Evolutionary conservation across 23 tunicate species (phyloP), one percentile per base, ranked within the genome.

Genomic region (Ciona savignyi): DNA sequence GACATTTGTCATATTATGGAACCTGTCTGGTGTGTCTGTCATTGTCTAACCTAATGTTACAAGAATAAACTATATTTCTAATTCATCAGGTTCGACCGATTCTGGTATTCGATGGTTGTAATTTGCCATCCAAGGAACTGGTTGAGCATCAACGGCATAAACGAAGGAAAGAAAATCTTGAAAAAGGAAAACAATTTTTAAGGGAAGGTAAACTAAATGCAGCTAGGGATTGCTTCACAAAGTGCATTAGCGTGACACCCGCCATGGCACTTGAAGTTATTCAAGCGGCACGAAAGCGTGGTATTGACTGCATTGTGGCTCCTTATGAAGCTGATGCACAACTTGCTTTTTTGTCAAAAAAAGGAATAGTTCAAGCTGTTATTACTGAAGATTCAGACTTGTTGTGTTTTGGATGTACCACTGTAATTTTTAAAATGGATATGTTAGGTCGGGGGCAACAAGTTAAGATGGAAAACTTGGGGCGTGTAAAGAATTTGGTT

Each of bases 321-420:
- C 99, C 99, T 9, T 95, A 95, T 67, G 99, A 95, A 76, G 99
- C 99, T 60, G 99, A 95, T 84, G 96, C 99, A 19, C 99, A 95
- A 73, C 73, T 95, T 28, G 99, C 99, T 23, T 88, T 32, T 73
- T 76, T 95, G 6, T 77, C 84, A 3, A 83, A 84, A 35, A 35
- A 71, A 25, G 70, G 70, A 9, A 63, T 71, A 23, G 96, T 51
- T 25, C 81, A 89, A 77, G 99, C 96, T n/a, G 72, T 88, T 35
- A 78, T 95, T 22, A 95, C 96, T 0, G 96, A 94, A 67, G 95
- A 86, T 68, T 82, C 95, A 23, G 97, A 91, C 71, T 66, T 91
- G 63, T 66, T 91, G 63, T 91, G 97, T 65, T 91, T 91, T 32
- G 97, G 97, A 11, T 91, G 92, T 62, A 83, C 84, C 48, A 84